phyloP scores from a whole-genome alignment of 2,888 invertebrate species.

The Patella ulyssiponensis region DNA sequence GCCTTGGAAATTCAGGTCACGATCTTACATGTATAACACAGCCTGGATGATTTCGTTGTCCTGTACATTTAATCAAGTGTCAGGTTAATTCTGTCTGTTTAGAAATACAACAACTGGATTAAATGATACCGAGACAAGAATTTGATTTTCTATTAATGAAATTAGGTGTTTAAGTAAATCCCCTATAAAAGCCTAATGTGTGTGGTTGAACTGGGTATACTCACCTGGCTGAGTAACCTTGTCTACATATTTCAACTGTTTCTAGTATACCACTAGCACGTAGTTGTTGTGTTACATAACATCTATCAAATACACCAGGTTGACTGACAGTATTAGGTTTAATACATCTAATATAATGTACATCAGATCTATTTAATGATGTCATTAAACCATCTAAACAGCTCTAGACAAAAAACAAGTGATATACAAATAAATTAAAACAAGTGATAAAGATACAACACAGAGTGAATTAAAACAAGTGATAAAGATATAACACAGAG shows the following conservation, averaged over 20 bases:
- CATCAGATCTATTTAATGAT: slow-evolving; percentile 51
- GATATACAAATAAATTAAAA: background rate
- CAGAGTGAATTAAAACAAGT: background rate
- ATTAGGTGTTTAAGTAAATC: too few species aligned
- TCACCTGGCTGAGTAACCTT: slow-evolving; percentile 62
- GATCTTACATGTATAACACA: too few species aligned
- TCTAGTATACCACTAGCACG: slow-evolving; percentile 63
- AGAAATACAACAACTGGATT: too few species aligned
- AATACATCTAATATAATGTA: slow-evolving; percentile 66
- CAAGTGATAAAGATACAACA: background rate
- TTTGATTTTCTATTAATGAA: background rate
- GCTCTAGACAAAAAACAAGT: slow-evolving; percentile 37
- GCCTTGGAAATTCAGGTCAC: too few species aligned
- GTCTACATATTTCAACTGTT: slow-evolving; percentile 60
- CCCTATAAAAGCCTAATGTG: too few species aligned
- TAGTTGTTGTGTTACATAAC: slow-evolving; percentile 60
- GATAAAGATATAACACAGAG: background rate
- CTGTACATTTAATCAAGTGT: too few species aligned
- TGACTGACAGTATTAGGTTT: slow-evolving; percentile 55
- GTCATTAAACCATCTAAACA: slow-evolving; percentile 61
- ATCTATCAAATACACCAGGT: slow-evolving; percentile 48
- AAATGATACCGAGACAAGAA: background rate
- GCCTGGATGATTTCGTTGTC: too few species aligned
- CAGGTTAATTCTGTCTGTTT: too few species aligned
- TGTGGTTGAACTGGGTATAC: background rate